These are phyloP conservation scores for Drosophila bunnanda DNA, from an alignment of 2,888 invertebrate species.

Conservation along the genomic window DNA sequence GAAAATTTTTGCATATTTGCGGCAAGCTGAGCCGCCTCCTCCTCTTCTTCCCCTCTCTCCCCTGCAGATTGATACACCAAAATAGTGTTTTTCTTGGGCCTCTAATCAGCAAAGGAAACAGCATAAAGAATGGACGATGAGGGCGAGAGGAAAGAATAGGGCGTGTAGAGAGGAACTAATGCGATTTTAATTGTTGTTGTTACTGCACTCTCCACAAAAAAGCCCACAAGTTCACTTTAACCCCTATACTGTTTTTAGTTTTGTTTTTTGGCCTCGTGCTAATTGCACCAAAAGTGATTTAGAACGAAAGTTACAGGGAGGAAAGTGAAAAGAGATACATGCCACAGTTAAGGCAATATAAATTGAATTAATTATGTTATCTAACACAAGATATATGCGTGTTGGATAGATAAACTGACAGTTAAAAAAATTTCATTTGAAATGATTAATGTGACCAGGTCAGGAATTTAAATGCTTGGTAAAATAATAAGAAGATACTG, in stretches of 20 bases:
- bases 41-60: neutral
- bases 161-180: slow-evolving; percentile 52
- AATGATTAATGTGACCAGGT: neutral
- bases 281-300: slow-evolving; percentile 29
- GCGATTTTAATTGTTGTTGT: slow-evolving; percentile 64
- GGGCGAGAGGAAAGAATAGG: slow-evolving; percentile 6
- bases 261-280: slow-evolving; percentile 11
- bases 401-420: neutral
- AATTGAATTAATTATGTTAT: neutral
- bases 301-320: neutral
- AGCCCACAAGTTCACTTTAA: neutral
- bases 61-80: slow-evolving; percentile 21
- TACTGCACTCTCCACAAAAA: slow-evolving; percentile 23
- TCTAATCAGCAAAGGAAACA: slow-evolving; percentile 42
- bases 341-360: neutral
- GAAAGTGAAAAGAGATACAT: slow-evolving; percentile 1
- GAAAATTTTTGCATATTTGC: slow-evolving; percentile 43
- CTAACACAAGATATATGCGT: neutral
- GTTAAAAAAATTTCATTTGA: neutral
- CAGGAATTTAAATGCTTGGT: neutral
- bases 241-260: slow-evolving; percentile 8
- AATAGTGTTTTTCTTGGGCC: slow-evolving; percentile 36
- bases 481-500: no score
- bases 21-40: slow-evolving; percentile 36
- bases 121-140: slow-evolving; percentile 16